These are phyloP conservation scores for Podarcis muralis DNA, from an alignment of 2,113 vertebrate species.

Conservation along the genomic window DNA sequence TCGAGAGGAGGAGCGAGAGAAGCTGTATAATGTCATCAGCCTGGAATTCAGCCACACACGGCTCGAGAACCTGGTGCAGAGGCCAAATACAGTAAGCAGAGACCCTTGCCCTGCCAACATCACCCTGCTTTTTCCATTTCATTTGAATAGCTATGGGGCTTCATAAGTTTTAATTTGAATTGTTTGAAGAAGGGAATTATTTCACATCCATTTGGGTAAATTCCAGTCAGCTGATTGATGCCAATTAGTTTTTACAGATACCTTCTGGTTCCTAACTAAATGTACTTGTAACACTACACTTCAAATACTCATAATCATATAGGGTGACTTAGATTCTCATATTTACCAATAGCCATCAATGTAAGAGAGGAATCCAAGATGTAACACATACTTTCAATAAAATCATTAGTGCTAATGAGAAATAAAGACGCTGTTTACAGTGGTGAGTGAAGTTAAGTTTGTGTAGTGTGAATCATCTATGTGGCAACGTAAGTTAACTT, in stretches of 20 bases:
- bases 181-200: background rate
- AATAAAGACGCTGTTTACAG: background rate
- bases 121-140: background rate
- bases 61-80: slow-evolving; percentile 95
- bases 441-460: background rate
- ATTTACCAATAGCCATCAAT: background rate
- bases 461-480: background rate
- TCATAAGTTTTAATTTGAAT: background rate
- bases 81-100: slow-evolving; percentile 87
- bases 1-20: slow-evolving; percentile 90
- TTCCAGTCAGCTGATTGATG: background rate
- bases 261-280: background rate
- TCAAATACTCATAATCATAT: background rate
- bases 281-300: background rate
- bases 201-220: background rate
- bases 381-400: background rate
- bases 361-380: background rate
- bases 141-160: background rate
- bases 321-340: background rate
- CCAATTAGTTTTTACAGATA: background rate
- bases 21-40: slow-evolving; percentile 98
- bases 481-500: background rate
- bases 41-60: slow-evolving; percentile 97
- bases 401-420: background rate
- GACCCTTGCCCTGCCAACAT: fast-evolving